Evolutionary conservation across 2,113 vertebrate genomes (phyloP).

Genomic region (Peromyscus californicus): DNA sequence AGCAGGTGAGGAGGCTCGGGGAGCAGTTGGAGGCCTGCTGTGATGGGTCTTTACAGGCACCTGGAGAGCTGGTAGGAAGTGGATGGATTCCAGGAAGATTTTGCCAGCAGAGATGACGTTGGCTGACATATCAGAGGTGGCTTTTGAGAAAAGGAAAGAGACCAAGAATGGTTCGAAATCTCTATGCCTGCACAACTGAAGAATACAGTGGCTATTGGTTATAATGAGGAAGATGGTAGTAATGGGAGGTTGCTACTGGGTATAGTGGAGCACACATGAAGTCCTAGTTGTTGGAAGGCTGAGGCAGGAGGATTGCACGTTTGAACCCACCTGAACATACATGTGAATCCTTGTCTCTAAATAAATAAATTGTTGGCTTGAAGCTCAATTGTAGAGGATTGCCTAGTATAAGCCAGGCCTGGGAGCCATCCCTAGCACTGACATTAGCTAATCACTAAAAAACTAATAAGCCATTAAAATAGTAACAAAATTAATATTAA

Average conservation of each 20-base stretch:
- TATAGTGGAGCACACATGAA: no score
- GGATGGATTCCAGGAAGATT: background rate
- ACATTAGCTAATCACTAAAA: background rate
- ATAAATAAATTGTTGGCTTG: background rate
- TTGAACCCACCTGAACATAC: background rate
- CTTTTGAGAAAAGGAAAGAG: background rate
- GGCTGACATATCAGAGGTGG: background rate
- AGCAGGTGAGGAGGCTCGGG: background rate
- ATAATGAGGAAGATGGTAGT: background rate
- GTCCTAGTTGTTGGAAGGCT: background rate
- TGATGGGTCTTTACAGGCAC: fast-evolving
- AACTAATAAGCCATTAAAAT: background rate
- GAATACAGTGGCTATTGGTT: background rate
- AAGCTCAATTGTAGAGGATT: background rate
- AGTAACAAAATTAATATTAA: background rate
- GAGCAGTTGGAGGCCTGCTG: background rate
- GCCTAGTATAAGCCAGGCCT: background rate
- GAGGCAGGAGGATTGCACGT: background rate
- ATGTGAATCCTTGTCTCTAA: background rate
- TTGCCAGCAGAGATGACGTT: background rate
- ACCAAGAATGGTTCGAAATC: background rate
- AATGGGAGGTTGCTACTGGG: background rate
- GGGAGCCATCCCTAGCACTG: background rate
- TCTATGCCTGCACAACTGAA: background rate
- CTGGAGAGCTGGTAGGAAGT: background rate